These are phyloP conservation scores for Grallaria varia DNA, from an alignment of 2,113 vertebrate species.

Conservation along the genomic window DNA sequence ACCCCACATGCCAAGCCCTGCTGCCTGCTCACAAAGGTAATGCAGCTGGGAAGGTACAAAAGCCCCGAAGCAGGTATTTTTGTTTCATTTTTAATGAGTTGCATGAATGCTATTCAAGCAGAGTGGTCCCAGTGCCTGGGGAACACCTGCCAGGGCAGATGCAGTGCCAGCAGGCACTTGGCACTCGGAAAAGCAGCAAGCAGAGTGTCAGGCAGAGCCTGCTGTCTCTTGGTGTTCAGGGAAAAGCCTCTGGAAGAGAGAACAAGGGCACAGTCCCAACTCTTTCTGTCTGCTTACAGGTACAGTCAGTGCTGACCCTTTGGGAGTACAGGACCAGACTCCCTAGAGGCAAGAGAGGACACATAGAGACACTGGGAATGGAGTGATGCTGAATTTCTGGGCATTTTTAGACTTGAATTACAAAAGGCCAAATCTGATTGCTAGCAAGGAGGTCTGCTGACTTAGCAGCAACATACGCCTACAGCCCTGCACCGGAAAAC, in stretches of 20 bases:
- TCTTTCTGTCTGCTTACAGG: neutral
- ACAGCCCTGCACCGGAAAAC: neutral
- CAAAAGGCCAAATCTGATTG: neutral
- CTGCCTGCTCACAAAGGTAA: fast-evolving
- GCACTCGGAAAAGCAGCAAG: neutral
- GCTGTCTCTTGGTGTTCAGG: fast-evolving
- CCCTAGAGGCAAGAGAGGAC: neutral
- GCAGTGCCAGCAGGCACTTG: fast-evolving
- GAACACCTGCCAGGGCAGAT: neutral
- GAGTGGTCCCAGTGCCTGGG: neutral
- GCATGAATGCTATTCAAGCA: constrained; percentile 7
- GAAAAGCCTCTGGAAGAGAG: neutral
- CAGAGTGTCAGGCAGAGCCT: neutral
- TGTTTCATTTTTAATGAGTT: constrained; percentile 42
- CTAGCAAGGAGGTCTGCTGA: neutral
- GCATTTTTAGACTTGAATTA: neutral
- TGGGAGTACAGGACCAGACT: neutral
- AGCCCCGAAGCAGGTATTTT: neutral
- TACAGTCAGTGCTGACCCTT: neutral
- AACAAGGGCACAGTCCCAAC: neutral
- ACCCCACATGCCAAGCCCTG: fast-evolving
- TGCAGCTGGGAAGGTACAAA: neutral
- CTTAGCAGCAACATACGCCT: neutral
- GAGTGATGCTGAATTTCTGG: neutral
- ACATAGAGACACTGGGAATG: neutral